Evolutionary conservation across 2,797 vertebrate genomes (phyloP).

Genomic region (Esox masquinongy): DNA sequence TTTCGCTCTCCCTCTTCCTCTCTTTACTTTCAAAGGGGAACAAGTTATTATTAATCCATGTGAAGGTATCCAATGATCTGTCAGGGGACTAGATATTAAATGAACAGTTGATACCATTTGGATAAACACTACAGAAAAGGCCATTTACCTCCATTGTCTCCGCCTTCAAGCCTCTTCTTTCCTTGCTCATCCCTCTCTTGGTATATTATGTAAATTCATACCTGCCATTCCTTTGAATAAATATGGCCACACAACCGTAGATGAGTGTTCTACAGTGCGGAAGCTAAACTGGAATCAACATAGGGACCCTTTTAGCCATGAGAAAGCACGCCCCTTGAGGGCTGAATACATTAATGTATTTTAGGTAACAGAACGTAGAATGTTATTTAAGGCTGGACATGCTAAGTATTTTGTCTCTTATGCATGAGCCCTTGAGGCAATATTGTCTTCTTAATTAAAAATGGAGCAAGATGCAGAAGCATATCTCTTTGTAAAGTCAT

Average conservation of each 20-base stretch:
- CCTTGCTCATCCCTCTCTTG: background rate
- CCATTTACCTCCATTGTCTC: slow-evolving; percentile 31
- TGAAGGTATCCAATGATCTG: slow-evolving; percentile 61
- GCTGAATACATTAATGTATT: slow-evolving; percentile 77
- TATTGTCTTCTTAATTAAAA: slow-evolving; percentile 69
- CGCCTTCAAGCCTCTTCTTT: slow-evolving; percentile 40
- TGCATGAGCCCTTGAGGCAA: slow-evolving; percentile 63
- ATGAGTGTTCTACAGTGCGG: slow-evolving; percentile 50
- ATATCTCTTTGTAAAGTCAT: slow-evolving; percentile 31
- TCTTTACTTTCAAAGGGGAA: slow-evolving; percentile 67
- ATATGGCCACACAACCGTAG: slow-evolving; percentile 56
- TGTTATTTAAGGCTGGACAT: slow-evolving; percentile 75
- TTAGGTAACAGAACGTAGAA: slow-evolving; percentile 71
- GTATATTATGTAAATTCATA: slow-evolving; percentile 62
- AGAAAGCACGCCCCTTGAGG: slow-evolving; percentile 68
- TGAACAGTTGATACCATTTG: slow-evolving; percentile 43
- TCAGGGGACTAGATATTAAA: slow-evolving; percentile 42
- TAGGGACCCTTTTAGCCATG: slow-evolving; percentile 64
- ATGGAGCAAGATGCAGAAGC: slow-evolving; percentile 53
- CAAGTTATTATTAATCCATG: slow-evolving; percentile 62
- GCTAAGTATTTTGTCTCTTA: slow-evolving; percentile 76
- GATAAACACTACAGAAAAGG: slow-evolving; percentile 16
- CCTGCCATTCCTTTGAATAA: slow-evolving; percentile 61
- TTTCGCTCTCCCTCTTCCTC: background rate
- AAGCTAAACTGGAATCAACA: slow-evolving; percentile 69